Conservation (phyloP, 2,888 invertebrate species). For the Tenodera sinensis region DNA sequence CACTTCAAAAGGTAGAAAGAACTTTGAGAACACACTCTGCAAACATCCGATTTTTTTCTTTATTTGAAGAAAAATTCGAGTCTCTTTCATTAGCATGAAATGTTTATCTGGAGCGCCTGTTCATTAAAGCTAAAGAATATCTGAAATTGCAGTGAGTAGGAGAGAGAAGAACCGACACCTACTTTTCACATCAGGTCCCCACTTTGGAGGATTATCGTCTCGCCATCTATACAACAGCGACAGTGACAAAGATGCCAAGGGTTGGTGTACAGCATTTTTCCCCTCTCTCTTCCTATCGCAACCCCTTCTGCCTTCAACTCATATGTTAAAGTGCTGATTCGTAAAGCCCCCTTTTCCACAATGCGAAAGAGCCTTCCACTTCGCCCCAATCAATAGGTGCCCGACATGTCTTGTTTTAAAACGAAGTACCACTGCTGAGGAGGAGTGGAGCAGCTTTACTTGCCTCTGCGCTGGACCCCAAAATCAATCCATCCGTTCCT, state of each 20-base stretch:
- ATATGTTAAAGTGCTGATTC: background rate
- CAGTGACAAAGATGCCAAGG: background rate
- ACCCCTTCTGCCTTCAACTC: background rate
- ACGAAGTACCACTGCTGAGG: background rate
- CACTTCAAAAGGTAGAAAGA: background rate
- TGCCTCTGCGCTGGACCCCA: constrained; percentile 6
- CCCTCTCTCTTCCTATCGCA: background rate
- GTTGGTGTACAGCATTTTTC: background rate
- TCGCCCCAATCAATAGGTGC: constrained; percentile 4
- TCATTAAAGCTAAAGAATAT: background rate
- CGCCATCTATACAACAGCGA: background rate
- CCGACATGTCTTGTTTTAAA: constrained; percentile 13
- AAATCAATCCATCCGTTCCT: constrained; percentile 25
- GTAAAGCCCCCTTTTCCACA: background rate
- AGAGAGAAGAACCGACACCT: background rate
- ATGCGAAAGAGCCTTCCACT: background rate
- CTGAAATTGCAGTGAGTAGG: background rate
- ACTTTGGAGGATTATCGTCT: background rate
- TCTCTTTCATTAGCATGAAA: background rate
- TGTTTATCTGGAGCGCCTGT: background rate
- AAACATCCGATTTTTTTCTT: background rate
- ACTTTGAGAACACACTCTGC: background rate
- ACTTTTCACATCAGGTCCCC: background rate
- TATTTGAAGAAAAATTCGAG: background rate
- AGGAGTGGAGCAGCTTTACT: background rate